Evolutionary conservation across 2,888 invertebrate genomes (phyloP), one percentile per base, ranked within the genome.

Genomic region (Cerastis rubricosa): DNA sequence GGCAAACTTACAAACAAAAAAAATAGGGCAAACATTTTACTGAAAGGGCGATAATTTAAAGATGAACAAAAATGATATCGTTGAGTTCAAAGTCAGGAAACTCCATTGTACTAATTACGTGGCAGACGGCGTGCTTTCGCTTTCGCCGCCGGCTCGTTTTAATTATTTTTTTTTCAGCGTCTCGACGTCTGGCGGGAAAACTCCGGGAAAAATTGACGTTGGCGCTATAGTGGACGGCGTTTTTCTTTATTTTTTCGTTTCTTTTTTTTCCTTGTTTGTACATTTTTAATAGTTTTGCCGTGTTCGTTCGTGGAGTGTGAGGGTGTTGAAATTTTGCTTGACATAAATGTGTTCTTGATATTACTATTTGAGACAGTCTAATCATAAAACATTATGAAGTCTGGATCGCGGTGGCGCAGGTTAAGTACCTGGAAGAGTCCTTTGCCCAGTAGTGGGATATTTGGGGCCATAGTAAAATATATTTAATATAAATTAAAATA

Each of bases 21-120:
- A 87, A 83, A 80, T 87, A 49, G 87, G 88, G 87, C 88, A 88
- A 90, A 89, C 84, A 89, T 89, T 86, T 88, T 78, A 85, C 80
- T 84, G 81, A 85, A 74, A 79, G 78, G 80, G 81, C 88, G 81
- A 85, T 89, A 89, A 88, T 92, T 91, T 90, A 91, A 93, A 93
- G 93, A 94, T 93, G 93, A 94, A 93, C 92, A 94, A 93, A 94
- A 93, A 92, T 93, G 93, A 94, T 95, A 93, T 93, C 91, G 94
- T 92, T 93, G 95, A 95, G 96, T 96, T 96, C 96, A 96, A 96
- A 96, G 96, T 96, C 96, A 93, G 96, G 96, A 95, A 95, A 95
- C 94, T 95, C 96, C 96, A 96, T 96, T 96, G 96, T 96, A 93
- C 96, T 96, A 96, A 96, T 96, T 96, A 96, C 96, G 96, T 93